These are phyloP conservation scores for Kryptolebias marmoratus DNA, from an alignment of 2,113 vertebrate species.

Conservation along the genomic window DNA sequence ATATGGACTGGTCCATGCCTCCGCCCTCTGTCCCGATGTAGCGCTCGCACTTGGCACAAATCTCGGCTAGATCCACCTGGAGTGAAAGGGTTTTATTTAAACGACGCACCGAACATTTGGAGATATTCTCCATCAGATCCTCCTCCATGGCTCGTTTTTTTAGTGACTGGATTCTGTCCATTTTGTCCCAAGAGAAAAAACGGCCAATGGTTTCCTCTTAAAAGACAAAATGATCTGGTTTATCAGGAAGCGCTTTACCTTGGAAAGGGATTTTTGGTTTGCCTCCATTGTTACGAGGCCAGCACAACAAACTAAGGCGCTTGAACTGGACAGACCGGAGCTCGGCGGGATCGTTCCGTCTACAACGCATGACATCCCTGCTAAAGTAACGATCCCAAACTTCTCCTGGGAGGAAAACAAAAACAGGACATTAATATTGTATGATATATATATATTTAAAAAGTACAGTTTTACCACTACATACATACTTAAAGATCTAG, in stretches of 20 bases:
- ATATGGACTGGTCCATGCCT: slow-evolving; percentile 99
- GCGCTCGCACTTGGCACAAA: slow-evolving; percentile 90
- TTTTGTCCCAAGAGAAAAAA: too few species aligned
- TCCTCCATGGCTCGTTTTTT: too few species aligned
- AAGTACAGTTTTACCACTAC: not conserved
- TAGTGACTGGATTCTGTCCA: too few species aligned
- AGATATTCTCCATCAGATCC: not conserved
- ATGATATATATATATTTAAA: not conserved
- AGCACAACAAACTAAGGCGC: slow-evolving; percentile 95
- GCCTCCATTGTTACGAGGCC: slow-evolving; percentile 88
- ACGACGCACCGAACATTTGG: not conserved
- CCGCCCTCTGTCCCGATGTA: slow-evolving; percentile 98
- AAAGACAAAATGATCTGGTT: not conserved
- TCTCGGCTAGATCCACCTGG: slow-evolving; percentile 91
- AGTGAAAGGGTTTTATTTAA: not conserved
- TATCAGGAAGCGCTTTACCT: slow-evolving; percentile 77
- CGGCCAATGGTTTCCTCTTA: too few species aligned
- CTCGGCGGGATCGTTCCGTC: slow-evolving; percentile 93
- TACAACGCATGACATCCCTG: slow-evolving; percentile 92
- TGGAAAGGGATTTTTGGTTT: slow-evolving; percentile 89
- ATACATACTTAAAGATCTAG: not conserved
- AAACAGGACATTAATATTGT: not conserved
- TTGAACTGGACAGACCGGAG: slow-evolving; percentile 96
- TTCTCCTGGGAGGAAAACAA: slow-evolving; percentile 84
- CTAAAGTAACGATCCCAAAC: slow-evolving; percentile 80